Conservation (phyloP, 2,888 invertebrate species). For the Trichopria drosophilae region DNA sequence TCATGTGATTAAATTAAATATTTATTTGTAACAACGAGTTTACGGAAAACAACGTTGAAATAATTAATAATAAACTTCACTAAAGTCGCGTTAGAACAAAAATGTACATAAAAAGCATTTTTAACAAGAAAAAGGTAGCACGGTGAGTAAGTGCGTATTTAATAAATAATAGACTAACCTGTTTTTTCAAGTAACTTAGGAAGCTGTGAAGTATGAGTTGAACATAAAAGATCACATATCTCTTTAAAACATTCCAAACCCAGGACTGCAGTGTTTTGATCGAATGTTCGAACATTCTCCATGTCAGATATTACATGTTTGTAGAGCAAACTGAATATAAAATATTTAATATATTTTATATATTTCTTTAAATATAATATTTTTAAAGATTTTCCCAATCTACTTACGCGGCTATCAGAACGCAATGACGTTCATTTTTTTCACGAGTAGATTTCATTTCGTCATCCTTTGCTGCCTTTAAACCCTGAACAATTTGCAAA, state of each 20-base stretch:
- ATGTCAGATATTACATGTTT: constrained; percentile 54
- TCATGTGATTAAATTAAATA: too few species aligned
- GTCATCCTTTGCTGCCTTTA: constrained; percentile 53
- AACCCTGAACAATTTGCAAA: constrained; percentile 53
- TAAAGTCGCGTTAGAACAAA: too few species aligned
- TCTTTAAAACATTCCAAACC: constrained; percentile 65
- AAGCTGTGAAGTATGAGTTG: constrained; percentile 52
- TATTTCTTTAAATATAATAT: constrained; percentile 52
- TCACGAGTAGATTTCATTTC: constrained; percentile 46
- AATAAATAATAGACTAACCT: constrained; percentile 49
- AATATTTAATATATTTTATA: constrained; percentile 47
- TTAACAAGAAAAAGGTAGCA: too few species aligned
- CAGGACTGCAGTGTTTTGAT: constrained; percentile 61
- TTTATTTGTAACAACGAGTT: too few species aligned
- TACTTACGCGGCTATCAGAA: constrained; percentile 54
- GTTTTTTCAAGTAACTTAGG: constrained; percentile 56
- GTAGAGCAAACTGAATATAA: constrained; percentile 52
- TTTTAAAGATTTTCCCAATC: constrained; percentile 31
- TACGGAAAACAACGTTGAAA: too few species aligned
- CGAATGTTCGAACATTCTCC: constrained; percentile 63
- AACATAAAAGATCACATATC: constrained; percentile 55
- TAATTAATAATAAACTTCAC: too few species aligned
- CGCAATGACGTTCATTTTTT: constrained; percentile 48
- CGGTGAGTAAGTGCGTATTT: too few species aligned
- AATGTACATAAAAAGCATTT: too few species aligned